Evolutionary conservation across 1,140 invertebrate genomes (phyloP).

Genomic region (Papilio polytes): DNA sequence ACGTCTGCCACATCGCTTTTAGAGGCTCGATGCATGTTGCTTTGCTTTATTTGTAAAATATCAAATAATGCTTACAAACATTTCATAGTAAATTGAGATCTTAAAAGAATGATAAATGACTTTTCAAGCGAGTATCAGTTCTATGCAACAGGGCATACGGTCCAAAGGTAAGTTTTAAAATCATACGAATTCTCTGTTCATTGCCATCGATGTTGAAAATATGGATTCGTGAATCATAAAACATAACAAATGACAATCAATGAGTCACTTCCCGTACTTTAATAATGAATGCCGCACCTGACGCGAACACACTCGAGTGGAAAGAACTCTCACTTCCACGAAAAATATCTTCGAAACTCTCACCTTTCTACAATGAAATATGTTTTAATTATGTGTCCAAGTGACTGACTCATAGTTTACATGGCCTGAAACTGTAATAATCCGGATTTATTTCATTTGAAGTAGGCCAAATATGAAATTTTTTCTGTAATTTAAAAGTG

Average conservation of each 20-base stretch:
- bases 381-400: constrained; percentile 18
- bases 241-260: background rate
- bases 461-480: background rate
- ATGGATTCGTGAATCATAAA: background rate
- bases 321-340: constrained; percentile 27
- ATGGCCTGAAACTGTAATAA: background rate
- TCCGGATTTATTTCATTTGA: background rate
- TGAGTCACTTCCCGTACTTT: background rate
- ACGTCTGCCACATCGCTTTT: constrained; percentile 29
- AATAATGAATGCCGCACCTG: background rate
- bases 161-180: background rate
- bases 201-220: background rate
- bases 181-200: background rate
- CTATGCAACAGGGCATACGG: background rate
- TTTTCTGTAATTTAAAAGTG: no score
- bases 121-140: background rate
- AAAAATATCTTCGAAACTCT: constrained; percentile 9
- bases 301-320: background rate
- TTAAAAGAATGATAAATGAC: background rate
- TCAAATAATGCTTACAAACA: background rate
- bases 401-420: background rate
- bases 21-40: background rate
- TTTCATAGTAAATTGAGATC: background rate
- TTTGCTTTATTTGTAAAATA: background rate
- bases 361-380: constrained; percentile 16